A percentile compares a stretch with the other conserved stretches of the same genome.
These are phyloP conservation scores for Margaritifera margaritifera DNA, from an alignment of 2,888 invertebrate genomes.

Conservation along the genomic window DNA sequence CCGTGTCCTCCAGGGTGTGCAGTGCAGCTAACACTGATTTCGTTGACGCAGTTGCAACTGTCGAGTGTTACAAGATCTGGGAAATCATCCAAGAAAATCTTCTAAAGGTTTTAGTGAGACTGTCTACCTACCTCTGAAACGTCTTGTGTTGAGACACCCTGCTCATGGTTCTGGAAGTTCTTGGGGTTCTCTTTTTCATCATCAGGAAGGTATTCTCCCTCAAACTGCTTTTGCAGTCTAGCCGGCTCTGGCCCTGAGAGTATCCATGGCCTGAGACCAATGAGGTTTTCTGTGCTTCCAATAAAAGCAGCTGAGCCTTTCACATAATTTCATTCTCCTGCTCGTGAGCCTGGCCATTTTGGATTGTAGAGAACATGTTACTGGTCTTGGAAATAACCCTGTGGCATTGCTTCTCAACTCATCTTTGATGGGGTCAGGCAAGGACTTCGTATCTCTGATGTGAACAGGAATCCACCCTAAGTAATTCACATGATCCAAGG, in stretches of 20 bases:
- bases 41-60: no score
- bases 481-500: no score
- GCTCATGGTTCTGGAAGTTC: background rate
- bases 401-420: conserved; percentile 1
- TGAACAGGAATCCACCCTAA: background rate
- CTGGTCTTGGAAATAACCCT: no score
- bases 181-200: no score
- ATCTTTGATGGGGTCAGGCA: conserved; percentile 1
- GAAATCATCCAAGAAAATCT: conserved; percentile 1
- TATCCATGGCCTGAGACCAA: conserved; percentile 8
- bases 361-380: conserved; percentile 19
- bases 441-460: conserved; percentile 1
- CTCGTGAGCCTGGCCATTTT: conserved; percentile 28
- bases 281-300: conserved; percentile 26
- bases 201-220: conserved; percentile 1
- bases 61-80: conserved; percentile 1
- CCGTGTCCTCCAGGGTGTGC: conserved; percentile 1
- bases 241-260: background rate
- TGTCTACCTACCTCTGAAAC: conserved; percentile 1
- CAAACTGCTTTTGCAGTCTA: background rate
- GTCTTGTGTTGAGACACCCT: no score
- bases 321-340: no score
- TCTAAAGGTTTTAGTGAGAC: background rate
- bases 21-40: background rate
- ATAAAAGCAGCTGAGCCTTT: conserved; percentile 23